Evolutionary conservation across 2,888 invertebrate species (phyloP).

Genomic region (Drosophila nr. perissopoda): DNA sequence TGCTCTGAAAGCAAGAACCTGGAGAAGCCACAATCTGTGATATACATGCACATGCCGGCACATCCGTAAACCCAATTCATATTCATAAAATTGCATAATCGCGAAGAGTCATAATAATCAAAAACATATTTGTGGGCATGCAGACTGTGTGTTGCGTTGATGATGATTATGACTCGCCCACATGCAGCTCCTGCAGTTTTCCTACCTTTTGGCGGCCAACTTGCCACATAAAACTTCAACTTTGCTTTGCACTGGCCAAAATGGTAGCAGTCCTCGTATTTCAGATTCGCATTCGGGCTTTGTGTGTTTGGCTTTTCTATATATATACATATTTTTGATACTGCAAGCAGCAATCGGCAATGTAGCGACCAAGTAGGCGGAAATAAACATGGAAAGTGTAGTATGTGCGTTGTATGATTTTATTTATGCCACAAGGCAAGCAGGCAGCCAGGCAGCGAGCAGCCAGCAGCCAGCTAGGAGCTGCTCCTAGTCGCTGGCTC

Average conservation of each 20-base stretch:
- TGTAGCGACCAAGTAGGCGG: conserved; percentile 79
- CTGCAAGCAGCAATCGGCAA: conserved; percentile 61
- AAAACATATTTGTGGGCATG: conserved; percentile 81
- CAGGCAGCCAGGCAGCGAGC: conserved; percentile 4
- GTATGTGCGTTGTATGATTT: conserved; percentile 63
- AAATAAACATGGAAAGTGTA: conserved; percentile 57
- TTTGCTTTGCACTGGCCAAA: conserved; percentile 52
- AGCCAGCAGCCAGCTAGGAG: conserved; percentile 34
- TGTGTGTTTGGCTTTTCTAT: conserved; percentile 22
- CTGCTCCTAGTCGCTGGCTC: conserved; percentile 54
- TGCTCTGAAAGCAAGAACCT: conserved; percentile 36
- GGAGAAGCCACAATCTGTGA: conserved; percentile 34
- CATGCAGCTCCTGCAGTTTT: conserved; percentile 26
- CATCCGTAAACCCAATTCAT: conserved; percentile 71
- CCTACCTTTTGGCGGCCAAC: conserved; percentile 36
- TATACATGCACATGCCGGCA: conserved; percentile 46
- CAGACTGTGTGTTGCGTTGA: conserved; percentile 23
- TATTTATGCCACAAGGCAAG: conserved; percentile 67
- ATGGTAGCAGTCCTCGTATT: conserved; percentile 23
- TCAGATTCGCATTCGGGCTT: conserved; percentile 17
- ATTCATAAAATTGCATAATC: conserved; percentile 82
- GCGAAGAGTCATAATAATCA: conserved; percentile 82
- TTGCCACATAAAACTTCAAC: conserved; percentile 76
- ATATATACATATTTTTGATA: conserved; percentile 55
- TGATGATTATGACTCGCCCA: conserved; percentile 21